A percentile compares a stretch with the other conserved stretches of the same genome.
Evolutionary conservation across 1,140 invertebrate species (phyloP).

Genomic region (Caerostris darwini): DNA sequence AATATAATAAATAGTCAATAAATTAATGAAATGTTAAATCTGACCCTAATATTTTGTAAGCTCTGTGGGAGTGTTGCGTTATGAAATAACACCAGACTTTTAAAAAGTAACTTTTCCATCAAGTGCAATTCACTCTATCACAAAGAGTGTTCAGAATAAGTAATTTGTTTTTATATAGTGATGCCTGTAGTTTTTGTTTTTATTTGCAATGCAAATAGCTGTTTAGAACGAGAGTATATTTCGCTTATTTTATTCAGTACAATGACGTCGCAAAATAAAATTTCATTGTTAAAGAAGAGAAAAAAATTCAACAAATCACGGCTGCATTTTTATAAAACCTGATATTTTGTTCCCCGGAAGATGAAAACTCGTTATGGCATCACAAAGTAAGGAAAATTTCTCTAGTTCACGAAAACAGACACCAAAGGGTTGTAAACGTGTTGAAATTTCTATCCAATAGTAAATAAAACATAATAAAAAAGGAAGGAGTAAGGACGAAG

Average conservation of each 20-base stretch:
- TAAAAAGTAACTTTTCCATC: not conserved
- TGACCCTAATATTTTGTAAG: not conserved
- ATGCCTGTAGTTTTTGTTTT: not conserved
- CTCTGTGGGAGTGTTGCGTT: not conserved
- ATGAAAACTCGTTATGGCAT: constrained; percentile 52
- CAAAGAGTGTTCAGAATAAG: not conserved
- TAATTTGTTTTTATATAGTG: not conserved
- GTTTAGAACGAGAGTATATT: not conserved
- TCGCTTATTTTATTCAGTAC: not conserved
- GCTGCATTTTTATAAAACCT: constrained; percentile 22
- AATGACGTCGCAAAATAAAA: not conserved
- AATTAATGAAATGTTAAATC: no score
- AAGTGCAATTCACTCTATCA: not conserved
- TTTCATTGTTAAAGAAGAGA: not conserved
- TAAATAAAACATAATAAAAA: constrained; percentile 71
- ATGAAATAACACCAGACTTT: not conserved
- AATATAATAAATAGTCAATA: no score
- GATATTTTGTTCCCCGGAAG: not conserved
- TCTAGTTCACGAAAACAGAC: constrained; percentile 16
- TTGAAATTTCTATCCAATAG: constrained; percentile 68
- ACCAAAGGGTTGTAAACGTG: constrained; percentile 34
- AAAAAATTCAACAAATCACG: constrained; percentile 15
- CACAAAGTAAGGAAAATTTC: constrained; percentile 44
- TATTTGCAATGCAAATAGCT: not conserved
- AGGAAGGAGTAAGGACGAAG: constrained; percentile 56